phyloP scores from a whole-genome alignment of 2,113 vertebrate genomes.

The Eulacestoma nigropectus region DNA sequence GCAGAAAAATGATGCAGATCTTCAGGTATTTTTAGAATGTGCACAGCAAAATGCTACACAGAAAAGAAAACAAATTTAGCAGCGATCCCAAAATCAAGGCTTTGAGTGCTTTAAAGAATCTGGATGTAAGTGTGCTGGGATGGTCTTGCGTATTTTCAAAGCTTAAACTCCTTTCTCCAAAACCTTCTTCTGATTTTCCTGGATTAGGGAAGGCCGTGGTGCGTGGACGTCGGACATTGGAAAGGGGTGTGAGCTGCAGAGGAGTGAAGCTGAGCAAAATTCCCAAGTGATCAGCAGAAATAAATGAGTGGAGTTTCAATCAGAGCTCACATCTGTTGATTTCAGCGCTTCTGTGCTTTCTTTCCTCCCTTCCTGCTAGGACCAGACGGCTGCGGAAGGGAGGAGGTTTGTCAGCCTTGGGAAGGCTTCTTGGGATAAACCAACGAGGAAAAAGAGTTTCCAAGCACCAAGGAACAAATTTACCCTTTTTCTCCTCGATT shows the following conservation, averaged over 20 bases:
- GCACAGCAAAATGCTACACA: not conserved
- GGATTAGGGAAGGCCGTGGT: not conserved
- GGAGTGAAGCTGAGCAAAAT: not conserved
- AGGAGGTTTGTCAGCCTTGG: not conserved
- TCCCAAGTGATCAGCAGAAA: not conserved
- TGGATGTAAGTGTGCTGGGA: not conserved
- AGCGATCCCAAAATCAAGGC: not conserved
- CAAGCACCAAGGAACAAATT: not conserved
- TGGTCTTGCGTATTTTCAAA: not conserved
- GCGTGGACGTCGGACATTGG: accelerated
- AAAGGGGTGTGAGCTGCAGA: not conserved
- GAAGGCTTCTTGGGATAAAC: not conserved
- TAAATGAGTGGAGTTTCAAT: not conserved
- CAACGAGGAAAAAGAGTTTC: not conserved
- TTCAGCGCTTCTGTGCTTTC: not conserved
- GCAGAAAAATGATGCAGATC: not conserved
- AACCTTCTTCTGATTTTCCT: not conserved
- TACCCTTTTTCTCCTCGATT: not conserved
- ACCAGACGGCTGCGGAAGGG: not conserved
- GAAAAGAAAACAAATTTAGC: not conserved
- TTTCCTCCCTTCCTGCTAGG: not conserved
- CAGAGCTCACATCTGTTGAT: not conserved
- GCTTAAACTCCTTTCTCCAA: not conserved
- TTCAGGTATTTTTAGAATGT: not conserved
- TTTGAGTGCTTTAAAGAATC: not conserved